phyloP scores from a whole-genome alignment of 1,140 invertebrate species.

The Cephus cinctus region DNA sequence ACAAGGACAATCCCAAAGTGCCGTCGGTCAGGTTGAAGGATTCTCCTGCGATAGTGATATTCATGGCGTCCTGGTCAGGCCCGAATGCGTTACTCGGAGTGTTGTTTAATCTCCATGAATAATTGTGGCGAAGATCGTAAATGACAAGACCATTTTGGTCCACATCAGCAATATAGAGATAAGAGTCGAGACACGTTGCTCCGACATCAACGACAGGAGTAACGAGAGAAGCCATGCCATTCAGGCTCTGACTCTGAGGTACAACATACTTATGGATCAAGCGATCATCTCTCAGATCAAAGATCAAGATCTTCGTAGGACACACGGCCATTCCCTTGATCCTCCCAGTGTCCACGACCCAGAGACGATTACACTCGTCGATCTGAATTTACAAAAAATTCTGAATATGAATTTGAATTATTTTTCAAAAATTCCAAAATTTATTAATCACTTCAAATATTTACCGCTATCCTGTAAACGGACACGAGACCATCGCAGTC shows the following conservation, averaged over 20 bases:
- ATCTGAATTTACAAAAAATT: constrained; percentile 49
- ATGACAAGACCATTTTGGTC: constrained; percentile 48
- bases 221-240: constrained; percentile 42
- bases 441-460: constrained; percentile 2
- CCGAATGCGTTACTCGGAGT: constrained; percentile 51
- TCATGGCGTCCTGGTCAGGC: constrained; percentile 41
- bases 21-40: constrained; percentile 49
- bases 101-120: constrained; percentile 52
- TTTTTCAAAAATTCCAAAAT: background rate
- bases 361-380: constrained; percentile 61
- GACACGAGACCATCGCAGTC: constrained; percentile 48
- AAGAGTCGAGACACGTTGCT: constrained; percentile 45
- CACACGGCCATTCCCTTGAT: constrained; percentile 49
- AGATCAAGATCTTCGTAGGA: constrained; percentile 59
- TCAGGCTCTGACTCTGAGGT: constrained; percentile 39
- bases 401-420: background rate
- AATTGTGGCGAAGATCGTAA: constrained; percentile 40
- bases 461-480: constrained; percentile 54
- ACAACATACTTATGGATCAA: constrained; percentile 56
- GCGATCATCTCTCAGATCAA: constrained; percentile 57
- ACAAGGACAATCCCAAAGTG: constrained; percentile 50
- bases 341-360: constrained; percentile 61
- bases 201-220: constrained; percentile 50
- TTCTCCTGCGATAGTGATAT: constrained; percentile 50
- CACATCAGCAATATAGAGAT: constrained; percentile 54